Conservation (phyloP, 2,888 invertebrate genomes). For the Hyposoter dolosus region DNA sequence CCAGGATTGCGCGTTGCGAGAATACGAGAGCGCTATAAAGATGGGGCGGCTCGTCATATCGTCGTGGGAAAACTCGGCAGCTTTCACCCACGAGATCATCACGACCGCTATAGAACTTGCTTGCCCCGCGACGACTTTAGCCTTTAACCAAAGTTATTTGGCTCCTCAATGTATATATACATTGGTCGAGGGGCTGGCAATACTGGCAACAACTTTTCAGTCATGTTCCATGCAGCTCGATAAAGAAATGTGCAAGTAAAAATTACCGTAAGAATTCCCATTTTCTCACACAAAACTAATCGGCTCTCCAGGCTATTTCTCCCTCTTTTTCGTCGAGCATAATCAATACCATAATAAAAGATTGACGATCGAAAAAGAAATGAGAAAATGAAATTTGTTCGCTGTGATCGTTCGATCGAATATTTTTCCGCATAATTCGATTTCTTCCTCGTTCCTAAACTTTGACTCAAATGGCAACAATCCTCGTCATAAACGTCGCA, state of each 20-base stretch:
- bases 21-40: slow-evolving; percentile 59
- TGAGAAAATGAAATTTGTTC: neutral
- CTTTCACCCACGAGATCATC: slow-evolving; percentile 81
- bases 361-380: slow-evolving; percentile 3
- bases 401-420: neutral
- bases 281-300: slow-evolving; percentile 58
- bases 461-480: neutral
- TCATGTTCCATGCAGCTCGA: slow-evolving; percentile 8
- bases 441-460: slow-evolving; percentile 9
- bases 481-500: neutral
- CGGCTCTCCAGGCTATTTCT: slow-evolving; percentile 5
- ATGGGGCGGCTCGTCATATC: slow-evolving; percentile 64
- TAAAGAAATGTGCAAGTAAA: slow-evolving; percentile 12
- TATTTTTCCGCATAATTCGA: neutral
- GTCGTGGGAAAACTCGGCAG: slow-evolving; percentile 79
- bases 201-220: slow-evolving; percentile 31
- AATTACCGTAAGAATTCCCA: too few relatives aligned
- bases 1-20: slow-evolving; percentile 45
- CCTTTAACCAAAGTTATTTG: slow-evolving; percentile 65
- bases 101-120: slow-evolving; percentile 60
- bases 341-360: slow-evolving; percentile 11
- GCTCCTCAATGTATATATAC: slow-evolving; percentile 37
- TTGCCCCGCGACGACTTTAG: slow-evolving; percentile 53
- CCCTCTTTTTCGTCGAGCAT: neutral
- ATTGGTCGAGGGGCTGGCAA: neutral